These are phyloP conservation scores for Fulmarus glacialis DNA, from an alignment of 2,113 vertebrate species.

Conservation along the genomic window DNA sequence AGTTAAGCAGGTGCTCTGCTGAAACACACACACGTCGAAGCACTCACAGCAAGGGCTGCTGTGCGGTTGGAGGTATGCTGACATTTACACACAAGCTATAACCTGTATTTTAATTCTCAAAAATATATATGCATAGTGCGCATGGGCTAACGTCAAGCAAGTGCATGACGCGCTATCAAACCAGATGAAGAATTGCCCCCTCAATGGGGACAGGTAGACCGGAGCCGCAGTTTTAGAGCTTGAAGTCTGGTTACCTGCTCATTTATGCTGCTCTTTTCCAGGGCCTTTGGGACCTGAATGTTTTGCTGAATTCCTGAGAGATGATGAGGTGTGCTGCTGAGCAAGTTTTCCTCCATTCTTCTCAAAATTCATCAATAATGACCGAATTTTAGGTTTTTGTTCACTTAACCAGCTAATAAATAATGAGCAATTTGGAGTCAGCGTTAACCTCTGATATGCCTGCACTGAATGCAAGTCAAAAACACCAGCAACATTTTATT, in stretches of 20 bases:
- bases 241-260: neutral
- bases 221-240: neutral
- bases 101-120: neutral
- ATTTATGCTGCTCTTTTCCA: neutral
- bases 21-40: neutral
- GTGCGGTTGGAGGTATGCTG: accelerated
- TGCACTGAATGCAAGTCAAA: neutral
- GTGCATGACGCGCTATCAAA: too few relatives aligned
- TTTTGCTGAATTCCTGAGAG: neutral
- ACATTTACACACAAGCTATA: neutral
- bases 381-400: neutral
- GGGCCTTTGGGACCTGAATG: accelerated
- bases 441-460: neutral
- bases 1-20: neutral
- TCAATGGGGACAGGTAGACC: accelerated
- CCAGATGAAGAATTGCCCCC: neutral
- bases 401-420: neutral
- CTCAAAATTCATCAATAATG: neutral
- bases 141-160: neutral
- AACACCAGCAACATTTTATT: neutral
- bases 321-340: neutral
- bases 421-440: neutral
- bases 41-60: neutral
- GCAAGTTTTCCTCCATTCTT: neutral
- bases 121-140: neutral